A percentile compares a stretch with the other conserved stretches of the same genome.
Conservation (phyloP, 2,113 vertebrate genomes). For the Laticauda laticaudata region DNA sequence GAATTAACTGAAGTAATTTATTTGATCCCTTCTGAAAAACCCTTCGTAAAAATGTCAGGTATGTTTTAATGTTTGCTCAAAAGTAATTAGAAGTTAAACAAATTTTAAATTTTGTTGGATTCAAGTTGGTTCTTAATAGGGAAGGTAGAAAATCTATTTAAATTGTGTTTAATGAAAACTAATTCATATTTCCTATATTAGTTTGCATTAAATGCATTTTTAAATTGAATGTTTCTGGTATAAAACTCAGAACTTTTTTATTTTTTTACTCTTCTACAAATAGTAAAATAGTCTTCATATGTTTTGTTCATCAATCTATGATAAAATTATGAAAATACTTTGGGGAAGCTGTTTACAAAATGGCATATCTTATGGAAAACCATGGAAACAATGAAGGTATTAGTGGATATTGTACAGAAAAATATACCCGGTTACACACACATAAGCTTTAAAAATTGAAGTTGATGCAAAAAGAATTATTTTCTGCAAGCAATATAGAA, state of each 20-base stretch:
- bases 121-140: background rate
- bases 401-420: background rate
- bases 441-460: background rate
- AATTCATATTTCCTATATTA: background rate
- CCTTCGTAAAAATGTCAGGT: background rate
- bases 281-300: background rate
- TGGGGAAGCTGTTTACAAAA: background rate
- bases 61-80: background rate
- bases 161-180: background rate
- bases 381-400: background rate
- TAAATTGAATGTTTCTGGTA: background rate
- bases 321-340: background rate
- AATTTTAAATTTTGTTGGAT: background rate
- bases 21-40: background rate
- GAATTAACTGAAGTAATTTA: slow-evolving; percentile 31
- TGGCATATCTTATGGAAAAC: background rate
- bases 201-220: background rate
- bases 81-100: background rate
- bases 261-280: background rate
- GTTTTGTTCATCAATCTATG: background rate
- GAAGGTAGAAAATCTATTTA: background rate
- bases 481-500: background rate
- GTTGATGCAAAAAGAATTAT: background rate
- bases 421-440: background rate
- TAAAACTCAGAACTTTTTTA: background rate